Percentiles rank a stretch among this genome's conserved stretches.
Conservation (phyloP, 2,797 vertebrate genomes). For the Mus spretus region DNA sequence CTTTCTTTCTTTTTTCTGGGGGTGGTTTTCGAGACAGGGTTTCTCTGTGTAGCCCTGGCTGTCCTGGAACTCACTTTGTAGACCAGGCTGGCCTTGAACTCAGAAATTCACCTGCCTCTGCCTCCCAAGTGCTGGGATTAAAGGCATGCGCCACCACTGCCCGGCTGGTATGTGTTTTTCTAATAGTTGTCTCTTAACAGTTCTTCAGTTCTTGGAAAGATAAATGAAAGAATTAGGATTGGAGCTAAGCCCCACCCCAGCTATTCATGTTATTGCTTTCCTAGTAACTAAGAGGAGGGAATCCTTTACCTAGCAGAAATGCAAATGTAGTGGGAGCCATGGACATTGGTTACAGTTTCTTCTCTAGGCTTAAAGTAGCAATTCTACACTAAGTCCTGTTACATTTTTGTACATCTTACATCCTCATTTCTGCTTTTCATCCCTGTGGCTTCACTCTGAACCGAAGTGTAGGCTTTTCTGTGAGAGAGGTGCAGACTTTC, state of each 20-base stretch:
- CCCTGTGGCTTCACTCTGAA: neutral
- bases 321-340: neutral
- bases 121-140: no score
- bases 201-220: neutral
- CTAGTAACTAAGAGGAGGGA: neutral
- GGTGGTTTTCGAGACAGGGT: no score
- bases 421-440: neutral
- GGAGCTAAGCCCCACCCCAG: neutral
- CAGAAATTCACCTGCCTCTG: no score
- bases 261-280: constrained; percentile 3
- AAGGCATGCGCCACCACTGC: no score
- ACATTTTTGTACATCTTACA: neutral
- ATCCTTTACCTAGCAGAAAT: constrained; percentile 9
- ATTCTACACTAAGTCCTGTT: neutral
- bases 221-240: neutral
- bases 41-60: no score
- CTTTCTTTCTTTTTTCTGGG: no score
- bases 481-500: neutral
- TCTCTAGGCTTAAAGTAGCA: constrained; percentile 29
- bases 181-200: neutral
- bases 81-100: no score
- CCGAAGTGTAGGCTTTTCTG: neutral
- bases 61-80: no score
- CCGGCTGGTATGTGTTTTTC: neutral
- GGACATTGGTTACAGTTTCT: neutral